Conservation (phyloP, 92 coral and sea anemone species). For the Scolanthus callimorphus region DNA sequence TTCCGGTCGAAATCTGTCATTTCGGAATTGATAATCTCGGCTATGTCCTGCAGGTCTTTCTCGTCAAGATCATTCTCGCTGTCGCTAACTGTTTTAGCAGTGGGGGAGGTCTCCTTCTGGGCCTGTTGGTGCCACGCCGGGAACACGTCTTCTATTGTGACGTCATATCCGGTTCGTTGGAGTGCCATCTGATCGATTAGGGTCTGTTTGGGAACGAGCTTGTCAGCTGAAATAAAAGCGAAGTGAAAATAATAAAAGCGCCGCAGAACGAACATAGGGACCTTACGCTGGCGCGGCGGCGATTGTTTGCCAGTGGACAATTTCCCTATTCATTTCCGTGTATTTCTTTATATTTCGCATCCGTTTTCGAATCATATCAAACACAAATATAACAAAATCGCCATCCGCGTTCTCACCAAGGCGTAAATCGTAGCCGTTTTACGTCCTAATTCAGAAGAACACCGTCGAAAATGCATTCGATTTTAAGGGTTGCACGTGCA, state of each 20-base stretch:
- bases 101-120: neutral
- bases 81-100: constrained; percentile 1
- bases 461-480: too few relatives aligned
- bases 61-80: constrained; percentile 20
- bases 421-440: too few relatives aligned
- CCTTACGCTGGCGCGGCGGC: too few relatives aligned
- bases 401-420: neutral
- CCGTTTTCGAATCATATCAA: neutral
- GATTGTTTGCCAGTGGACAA: too few relatives aligned
- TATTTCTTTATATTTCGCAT: too few relatives aligned
- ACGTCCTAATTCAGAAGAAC: too few relatives aligned
- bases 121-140: constrained; percentile 12
- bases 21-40: constrained; percentile 45
- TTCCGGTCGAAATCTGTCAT: constrained; percentile 45
- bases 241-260: neutral
- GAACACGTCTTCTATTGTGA: constrained; percentile 31
- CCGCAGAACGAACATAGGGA: neutral
- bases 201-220: constrained; percentile 59
- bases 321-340: too few relatives aligned
- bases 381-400: neutral
- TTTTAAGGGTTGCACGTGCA: too few relatives aligned
- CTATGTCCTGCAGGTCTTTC: constrained; percentile 22
- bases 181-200: constrained; percentile 52
- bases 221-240: constrained; percentile 31
- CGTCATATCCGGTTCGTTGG: constrained; percentile 47